Conservation (phyloP, 2,113 vertebrate species). For the pig (Sus scrofa) region T2T-Sscrofa CM000825.6:24079001-24079500, state of each 20-base stretch:
- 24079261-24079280: not conserved
- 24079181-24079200: not conserved
- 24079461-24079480: not conserved
- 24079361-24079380: conserved; percentile 82
- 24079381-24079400: not conserved
- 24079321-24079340: conserved; percentile 37
- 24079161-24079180: not conserved
- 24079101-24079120: not conserved
- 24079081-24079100: rapidly evolving
- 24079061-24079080: not conserved
- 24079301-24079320: not conserved
- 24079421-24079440: not conserved
- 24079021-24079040: not conserved
- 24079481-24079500: rapidly evolving
- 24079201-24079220: rapidly evolving
- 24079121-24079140: too few relatives aligned
- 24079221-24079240: not conserved
- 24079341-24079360: conserved; percentile 84
- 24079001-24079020: too few relatives aligned
- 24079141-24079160: not conserved
- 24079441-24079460: not conserved
- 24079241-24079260: rapidly evolving
- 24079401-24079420: not conserved
- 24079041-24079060: not conserved
- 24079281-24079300: rapidly evolving